Evolutionary conservation across 2,113 vertebrate species (phyloP).

Genomic region (Lagopus muta): DNA sequence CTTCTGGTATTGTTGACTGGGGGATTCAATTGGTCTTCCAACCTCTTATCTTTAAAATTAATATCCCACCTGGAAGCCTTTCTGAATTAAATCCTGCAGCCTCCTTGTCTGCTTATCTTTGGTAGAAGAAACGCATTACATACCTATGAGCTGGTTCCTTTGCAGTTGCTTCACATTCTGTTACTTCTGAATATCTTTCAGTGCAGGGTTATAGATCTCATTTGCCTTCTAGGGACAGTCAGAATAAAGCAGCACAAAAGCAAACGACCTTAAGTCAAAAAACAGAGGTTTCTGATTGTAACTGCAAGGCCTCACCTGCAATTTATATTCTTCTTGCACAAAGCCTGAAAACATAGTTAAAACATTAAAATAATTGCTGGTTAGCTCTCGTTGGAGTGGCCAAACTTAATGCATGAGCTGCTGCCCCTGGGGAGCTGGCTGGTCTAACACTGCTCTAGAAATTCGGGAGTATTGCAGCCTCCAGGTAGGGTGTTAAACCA

Average conservation of each 20-base stretch:
- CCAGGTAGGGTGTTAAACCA: constrained; percentile 39
- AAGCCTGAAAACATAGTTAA: constrained; percentile 68
- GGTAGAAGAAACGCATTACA: background rate
- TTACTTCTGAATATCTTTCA: constrained; percentile 63
- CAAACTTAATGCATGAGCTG: constrained; percentile 44
- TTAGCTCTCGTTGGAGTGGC: background rate
- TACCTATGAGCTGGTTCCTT: background rate
- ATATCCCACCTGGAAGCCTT: constrained; percentile 14
- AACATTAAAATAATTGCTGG: constrained; percentile 59
- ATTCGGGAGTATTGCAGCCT: constrained; percentile 15
- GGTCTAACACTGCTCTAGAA: constrained; percentile 37
- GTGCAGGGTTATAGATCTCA: constrained; percentile 60
- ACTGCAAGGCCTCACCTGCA: constrained; percentile 49
- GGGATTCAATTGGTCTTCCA: constrained; percentile 16
- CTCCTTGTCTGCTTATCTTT: background rate
- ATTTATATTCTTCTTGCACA: constrained; percentile 59
- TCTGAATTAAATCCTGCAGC: constrained; percentile 4
- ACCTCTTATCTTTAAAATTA: constrained; percentile 60
- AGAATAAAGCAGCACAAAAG: constrained; percentile 65
- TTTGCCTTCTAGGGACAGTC: constrained; percentile 69
- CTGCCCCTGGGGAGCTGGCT: background rate
- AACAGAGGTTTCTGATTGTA: constrained; percentile 57
- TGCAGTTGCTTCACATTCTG: constrained; percentile 39
- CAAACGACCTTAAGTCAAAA: constrained; percentile 69
- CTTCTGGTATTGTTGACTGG: background rate